These are phyloP conservation scores for Pocota personata DNA, from an alignment of 2,888 invertebrate species.

Conservation along the genomic window DNA sequence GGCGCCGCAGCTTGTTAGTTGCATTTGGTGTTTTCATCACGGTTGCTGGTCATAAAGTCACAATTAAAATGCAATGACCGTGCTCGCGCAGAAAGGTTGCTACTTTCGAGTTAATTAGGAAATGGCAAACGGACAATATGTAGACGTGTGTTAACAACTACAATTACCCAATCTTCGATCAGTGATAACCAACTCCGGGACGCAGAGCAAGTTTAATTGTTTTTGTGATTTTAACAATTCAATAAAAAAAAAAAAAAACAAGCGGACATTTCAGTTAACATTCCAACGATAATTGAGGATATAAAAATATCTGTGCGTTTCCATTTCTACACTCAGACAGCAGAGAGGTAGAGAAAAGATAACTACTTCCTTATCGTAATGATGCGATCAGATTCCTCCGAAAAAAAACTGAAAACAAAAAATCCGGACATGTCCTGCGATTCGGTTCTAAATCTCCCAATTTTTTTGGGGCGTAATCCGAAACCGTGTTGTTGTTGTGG, in stretches of 20 bases:
- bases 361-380: constrained; percentile 15
- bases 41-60: neutral
- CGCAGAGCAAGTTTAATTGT: constrained; percentile 9
- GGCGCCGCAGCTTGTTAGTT: neutral
- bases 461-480: constrained; percentile 45
- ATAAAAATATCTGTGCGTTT: neutral
- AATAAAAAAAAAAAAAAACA: constrained; percentile 3
- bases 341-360: neutral
- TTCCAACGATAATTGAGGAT: constrained; percentile 19
- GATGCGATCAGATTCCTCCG: constrained; percentile 48
- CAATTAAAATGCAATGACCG: constrained; percentile 27
- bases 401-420: constrained; percentile 7
- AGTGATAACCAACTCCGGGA: neutral
- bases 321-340: neutral
- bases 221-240: constrained; percentile 15
- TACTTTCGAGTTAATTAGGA: constrained; percentile 5
- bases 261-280: constrained; percentile 15
- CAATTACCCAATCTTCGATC: neutral
- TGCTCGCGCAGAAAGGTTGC: neutral
- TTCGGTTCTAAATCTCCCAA: constrained; percentile 34
- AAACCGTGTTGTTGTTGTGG: constrained; percentile 47
- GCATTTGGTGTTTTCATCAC: neutral
- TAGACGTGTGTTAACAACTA: neutral
- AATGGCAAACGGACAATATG: neutral
- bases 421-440: constrained; percentile 1